Conservation (phyloP, 23 tunicate genomes). For the Ciona savignyi region DNA sequence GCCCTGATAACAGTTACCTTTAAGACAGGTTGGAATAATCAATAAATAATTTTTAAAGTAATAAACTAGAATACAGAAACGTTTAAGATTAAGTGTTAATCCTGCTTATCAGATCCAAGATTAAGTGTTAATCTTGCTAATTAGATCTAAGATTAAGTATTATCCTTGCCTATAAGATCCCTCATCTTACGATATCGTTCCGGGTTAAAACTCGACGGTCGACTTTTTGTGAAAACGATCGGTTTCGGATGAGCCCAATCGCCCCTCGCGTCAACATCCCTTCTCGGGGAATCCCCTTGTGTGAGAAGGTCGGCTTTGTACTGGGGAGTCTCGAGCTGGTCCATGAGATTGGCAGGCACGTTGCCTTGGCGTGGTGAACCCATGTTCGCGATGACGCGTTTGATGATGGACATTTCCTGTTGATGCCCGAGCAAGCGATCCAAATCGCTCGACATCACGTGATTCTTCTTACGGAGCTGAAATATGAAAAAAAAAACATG, state of each 20-base stretch:
- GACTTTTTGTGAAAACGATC: neutral
- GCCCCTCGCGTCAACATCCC: neutral
- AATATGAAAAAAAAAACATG: too few species aligned
- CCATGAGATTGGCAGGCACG: neutral
- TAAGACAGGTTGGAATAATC: too few species aligned
- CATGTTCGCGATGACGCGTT: constrained; percentile 55
- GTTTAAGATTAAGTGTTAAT: too few species aligned
- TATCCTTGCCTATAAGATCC: neutral
- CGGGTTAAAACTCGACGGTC: neutral
- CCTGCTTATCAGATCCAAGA: too few species aligned
- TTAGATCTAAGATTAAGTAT: too few species aligned
- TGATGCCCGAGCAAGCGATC: constrained; percentile 69
- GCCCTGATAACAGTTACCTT: too few species aligned
- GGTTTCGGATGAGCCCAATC: neutral
- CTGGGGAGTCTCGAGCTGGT: neutral
- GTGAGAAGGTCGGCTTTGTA: neutral
- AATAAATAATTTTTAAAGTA: too few species aligned
- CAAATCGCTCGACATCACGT: constrained; percentile 55
- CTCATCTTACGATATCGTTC: neutral
- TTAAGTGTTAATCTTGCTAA: too few species aligned
- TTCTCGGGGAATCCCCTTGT: neutral
- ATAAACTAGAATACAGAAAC: too few species aligned
- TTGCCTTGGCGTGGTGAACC: neutral
- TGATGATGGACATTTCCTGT: constrained; percentile 68
- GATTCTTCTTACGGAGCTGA: constrained; percentile 56